These are phyloP conservation scores for Chromis chromis DNA, from an alignment of 2,797 vertebrate species.

Conservation along the genomic window DNA sequence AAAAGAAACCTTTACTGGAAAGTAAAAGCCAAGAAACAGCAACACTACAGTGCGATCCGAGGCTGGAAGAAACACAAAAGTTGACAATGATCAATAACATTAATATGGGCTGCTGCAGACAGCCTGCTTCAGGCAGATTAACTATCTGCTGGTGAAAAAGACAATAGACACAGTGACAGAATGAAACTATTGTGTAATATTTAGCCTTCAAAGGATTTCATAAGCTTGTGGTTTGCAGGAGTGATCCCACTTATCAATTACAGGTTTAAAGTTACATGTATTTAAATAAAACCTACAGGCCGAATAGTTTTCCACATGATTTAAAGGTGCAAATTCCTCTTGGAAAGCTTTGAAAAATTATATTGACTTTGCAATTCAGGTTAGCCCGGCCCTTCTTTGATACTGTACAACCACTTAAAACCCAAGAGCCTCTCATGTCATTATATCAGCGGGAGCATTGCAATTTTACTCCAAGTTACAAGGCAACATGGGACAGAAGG, in stretches of 20 bases:
- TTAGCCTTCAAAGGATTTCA: slow-evolving; percentile 16
- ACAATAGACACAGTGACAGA: slow-evolving; percentile 52
- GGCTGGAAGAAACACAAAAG: slow-evolving; percentile 55
- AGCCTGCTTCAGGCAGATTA: slow-evolving; percentile 67
- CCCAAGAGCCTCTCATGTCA: neutral
- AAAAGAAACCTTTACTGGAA: slow-evolving; percentile 72
- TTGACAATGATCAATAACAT: slow-evolving; percentile 85
- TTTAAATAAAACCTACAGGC: neutral
- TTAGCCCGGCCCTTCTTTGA: neutral
- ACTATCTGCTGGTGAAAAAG: slow-evolving; percentile 59
- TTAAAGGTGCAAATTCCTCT: neutral
- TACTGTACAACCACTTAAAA: neutral
- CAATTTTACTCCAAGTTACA: no score
- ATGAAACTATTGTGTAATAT: slow-evolving; percentile 32
- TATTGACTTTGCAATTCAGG: neutral
- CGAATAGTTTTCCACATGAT: slow-evolving; percentile 13
- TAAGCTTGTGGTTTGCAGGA: neutral
- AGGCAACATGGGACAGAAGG: no score
- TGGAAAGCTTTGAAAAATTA: neutral
- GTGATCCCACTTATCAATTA: slow-evolving; percentile 13
- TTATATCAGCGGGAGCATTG: neutral
- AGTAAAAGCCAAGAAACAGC: slow-evolving; percentile 41
- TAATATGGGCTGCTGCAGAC: slow-evolving; percentile 77
- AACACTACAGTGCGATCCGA: slow-evolving; percentile 53
- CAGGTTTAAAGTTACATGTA: slow-evolving; percentile 1